Evolutionary conservation across 2,797 vertebrate species (phyloP).

Genomic region (Microctenopoma steveboyesi): DNA sequence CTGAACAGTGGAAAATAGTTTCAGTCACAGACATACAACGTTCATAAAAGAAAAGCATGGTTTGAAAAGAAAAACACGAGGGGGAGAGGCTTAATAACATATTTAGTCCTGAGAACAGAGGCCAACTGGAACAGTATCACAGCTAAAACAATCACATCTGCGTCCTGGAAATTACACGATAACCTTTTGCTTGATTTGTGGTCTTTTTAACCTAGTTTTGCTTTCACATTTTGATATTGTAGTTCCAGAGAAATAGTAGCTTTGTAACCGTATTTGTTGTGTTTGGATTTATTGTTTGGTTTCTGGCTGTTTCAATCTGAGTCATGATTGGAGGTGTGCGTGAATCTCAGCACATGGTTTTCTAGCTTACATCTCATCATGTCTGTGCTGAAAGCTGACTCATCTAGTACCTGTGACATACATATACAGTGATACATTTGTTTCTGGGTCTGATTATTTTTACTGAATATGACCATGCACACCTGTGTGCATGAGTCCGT

Average conservation of each 20-base stretch:
- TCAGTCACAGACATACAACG: constrained; percentile 67
- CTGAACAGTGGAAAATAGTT: constrained; percentile 68
- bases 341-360: constrained; percentile 6
- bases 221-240: constrained; percentile 39
- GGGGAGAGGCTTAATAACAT: constrained; percentile 61
- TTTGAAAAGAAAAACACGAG: constrained; percentile 67
- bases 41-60: constrained; percentile 67
- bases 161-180: constrained; percentile 67
- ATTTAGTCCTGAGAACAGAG: constrained; percentile 39
- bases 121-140: constrained; percentile 70
- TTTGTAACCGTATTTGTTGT: constrained; percentile 28
- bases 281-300: constrained; percentile 22
- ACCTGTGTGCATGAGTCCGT: not conserved
- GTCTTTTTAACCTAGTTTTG: constrained; percentile 44
- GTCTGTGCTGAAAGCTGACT: constrained; percentile 27
- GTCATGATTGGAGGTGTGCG: constrained; percentile 18
- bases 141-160: constrained; percentile 72
- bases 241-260: constrained; percentile 37
- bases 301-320: constrained; percentile 18
- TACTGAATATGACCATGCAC: constrained; percentile 33
- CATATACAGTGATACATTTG: not conserved
- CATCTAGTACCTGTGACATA: constrained; percentile 37
- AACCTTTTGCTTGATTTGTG: constrained; percentile 60
- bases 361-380: constrained; percentile 11
- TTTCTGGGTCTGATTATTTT: constrained; percentile 6